Evolutionary conservation across 1,140 invertebrate species (phyloP).

Genomic region (Diachasmimorpha longicaudata): DNA sequence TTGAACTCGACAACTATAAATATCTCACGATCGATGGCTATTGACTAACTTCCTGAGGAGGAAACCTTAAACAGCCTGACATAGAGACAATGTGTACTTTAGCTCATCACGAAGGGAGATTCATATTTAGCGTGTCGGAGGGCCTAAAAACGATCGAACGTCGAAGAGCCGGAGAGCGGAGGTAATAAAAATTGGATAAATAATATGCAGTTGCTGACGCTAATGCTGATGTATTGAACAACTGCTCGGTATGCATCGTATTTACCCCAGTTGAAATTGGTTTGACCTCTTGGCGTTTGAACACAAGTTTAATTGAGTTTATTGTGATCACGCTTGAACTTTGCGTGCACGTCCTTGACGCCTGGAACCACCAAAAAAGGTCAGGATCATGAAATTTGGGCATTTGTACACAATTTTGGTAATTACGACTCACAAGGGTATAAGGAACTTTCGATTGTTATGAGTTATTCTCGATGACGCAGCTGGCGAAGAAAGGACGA

Average conservation of each 20-base stretch:
- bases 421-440: background rate
- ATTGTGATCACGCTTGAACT: slow-evolving; percentile 7
- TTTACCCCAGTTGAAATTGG: background rate
- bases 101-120: background rate
- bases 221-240: background rate
- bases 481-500: too few relatives aligned
- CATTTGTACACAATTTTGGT: background rate
- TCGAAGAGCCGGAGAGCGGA: background rate
- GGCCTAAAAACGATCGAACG: background rate
- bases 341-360: slow-evolving; percentile 17
- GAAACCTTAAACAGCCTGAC: background rate
- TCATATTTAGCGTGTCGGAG: background rate
- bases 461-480: too few relatives aligned
- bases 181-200: background rate
- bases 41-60: slow-evolving; percentile 1
- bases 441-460: too few relatives aligned
- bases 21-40: background rate
- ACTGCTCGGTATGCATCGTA: background rate
- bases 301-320: background rate
- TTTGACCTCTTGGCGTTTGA: background rate
- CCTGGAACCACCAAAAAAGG: background rate
- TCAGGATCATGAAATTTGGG: slow-evolving; percentile 7
- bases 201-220: background rate
- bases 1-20: slow-evolving; percentile 7
- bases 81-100: background rate